These are phyloP conservation scores for Menidia beryllina DNA, from an alignment of 2,113 vertebrate genomes.

Conservation along the genomic window DNA sequence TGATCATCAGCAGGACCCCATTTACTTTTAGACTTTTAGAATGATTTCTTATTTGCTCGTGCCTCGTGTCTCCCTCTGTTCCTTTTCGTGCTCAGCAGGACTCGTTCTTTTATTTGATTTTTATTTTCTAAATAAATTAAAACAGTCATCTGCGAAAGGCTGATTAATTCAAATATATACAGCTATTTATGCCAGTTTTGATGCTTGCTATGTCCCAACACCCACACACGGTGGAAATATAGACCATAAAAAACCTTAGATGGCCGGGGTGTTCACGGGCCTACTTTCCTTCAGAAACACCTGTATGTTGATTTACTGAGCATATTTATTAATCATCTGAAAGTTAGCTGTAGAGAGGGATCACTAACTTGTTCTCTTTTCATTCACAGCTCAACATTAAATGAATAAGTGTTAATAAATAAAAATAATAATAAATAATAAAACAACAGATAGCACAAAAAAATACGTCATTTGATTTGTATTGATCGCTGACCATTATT, in stretches of 20 bases:
- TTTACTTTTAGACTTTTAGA: too few species aligned
- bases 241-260: neutral
- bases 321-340: constrained; percentile 12
- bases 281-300: constrained; percentile 2
- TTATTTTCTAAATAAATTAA: constrained; percentile 4
- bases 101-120: neutral
- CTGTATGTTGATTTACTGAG: constrained; percentile 21
- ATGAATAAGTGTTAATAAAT: constrained; percentile 1
- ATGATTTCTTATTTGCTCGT: too few species aligned
- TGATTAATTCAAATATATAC: constrained; percentile 21
- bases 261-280: neutral
- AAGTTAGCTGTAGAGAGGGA: neutral
- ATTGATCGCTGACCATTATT: neutral
- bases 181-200: constrained; percentile 17
- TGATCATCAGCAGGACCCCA: too few species aligned
- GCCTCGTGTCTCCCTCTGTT: too few species aligned
- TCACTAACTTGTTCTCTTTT: constrained; percentile 10
- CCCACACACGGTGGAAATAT: constrained; percentile 11
- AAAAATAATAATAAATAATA: neutral
- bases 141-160: constrained; percentile 1
- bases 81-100: too few species aligned
- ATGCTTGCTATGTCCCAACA: constrained; percentile 19
- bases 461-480: neutral
- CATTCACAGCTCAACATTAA: constrained; percentile 1
- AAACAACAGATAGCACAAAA: neutral